Percentiles rank a stretch among this genome's conserved stretches.
Conservation (phyloP, 2,797 vertebrate species). For the Denticeps clupeoides region DNA sequence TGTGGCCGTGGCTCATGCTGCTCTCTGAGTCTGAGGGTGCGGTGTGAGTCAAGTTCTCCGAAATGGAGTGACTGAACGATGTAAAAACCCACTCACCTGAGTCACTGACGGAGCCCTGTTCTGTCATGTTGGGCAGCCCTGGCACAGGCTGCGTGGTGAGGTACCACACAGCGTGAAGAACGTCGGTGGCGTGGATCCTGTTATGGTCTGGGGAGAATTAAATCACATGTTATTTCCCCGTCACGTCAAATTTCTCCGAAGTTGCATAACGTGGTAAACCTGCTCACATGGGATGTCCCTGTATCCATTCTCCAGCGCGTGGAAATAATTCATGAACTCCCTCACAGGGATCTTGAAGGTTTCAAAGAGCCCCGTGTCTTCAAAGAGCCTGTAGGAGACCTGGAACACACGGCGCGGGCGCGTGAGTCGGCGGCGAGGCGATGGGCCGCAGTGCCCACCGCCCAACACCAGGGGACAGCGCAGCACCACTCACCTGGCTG, state of each 20-base stretch:
- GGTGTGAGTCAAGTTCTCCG: neutral
- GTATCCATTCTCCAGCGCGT: slow-evolving; percentile 93
- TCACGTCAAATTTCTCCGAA: too few species aligned
- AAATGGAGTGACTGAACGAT: neutral
- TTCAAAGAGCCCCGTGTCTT: slow-evolving; percentile 90
- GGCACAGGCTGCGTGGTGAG: slow-evolving; percentile 90
- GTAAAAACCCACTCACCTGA: slow-evolving; percentile 65
- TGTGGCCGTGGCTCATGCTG: slow-evolving; percentile 82
- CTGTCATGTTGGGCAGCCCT: slow-evolving; percentile 74
- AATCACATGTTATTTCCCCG: too few species aligned
- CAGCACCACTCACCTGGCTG: slow-evolving; percentile 78
- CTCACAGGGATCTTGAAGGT: slow-evolving; percentile 91
- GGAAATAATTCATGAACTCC: slow-evolving; percentile 99
- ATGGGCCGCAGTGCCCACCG: neutral
- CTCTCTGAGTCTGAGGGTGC: slow-evolving; percentile 75
- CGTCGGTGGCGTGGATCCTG: slow-evolving; percentile 94
- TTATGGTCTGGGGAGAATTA: slow-evolving; percentile 78
- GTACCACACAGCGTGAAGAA: slow-evolving; percentile 96
- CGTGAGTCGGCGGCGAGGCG: too few species aligned
- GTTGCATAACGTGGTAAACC: too few species aligned
- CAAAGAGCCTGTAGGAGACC: slow-evolving; percentile 93
- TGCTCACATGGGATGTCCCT: slow-evolving; percentile 98
- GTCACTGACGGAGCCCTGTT: slow-evolving; percentile 79
- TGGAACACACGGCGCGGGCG: too few species aligned
- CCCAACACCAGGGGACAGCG: slow-evolving; percentile 10